Evolutionary conservation across 2,113 vertebrate genomes (phyloP).

Genomic region (Psammodynastes pulverulentus): DNA sequence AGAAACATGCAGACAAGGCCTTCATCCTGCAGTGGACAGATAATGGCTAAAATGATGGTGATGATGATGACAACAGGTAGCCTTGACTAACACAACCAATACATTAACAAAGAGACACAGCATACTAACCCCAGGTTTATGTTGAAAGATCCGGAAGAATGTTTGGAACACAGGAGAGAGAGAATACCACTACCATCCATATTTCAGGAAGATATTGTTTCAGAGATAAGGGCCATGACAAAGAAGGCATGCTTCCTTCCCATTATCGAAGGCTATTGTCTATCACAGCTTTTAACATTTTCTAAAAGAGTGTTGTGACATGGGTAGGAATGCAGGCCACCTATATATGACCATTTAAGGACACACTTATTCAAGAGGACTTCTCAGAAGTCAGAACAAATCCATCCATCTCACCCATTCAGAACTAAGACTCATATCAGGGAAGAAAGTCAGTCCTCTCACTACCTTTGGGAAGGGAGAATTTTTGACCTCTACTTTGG

Average conservation of each 20-base stretch:
- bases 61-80: background rate
- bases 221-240: background rate
- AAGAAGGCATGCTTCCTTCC: background rate
- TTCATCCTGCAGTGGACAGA: background rate
- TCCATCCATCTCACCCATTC: background rate
- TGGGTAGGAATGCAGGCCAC: background rate
- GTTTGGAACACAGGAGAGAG: background rate
- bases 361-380: background rate
- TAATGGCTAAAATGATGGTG: background rate
- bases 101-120: background rate
- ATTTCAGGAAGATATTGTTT: background rate
- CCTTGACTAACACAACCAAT: background rate
- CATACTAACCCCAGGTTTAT: background rate
- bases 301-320: background rate
- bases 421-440: background rate
- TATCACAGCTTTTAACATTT: background rate
- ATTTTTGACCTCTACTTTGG: background rate
- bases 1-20: background rate
- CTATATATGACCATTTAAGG: background rate
- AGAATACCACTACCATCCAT: background rate
- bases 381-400: background rate
- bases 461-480: background rate
- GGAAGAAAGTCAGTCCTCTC: background rate
- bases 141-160: background rate
- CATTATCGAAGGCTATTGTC: background rate